Evolutionary conservation across 2,797 vertebrate species (phyloP).

Genomic region (Morus bassanus): DNA sequence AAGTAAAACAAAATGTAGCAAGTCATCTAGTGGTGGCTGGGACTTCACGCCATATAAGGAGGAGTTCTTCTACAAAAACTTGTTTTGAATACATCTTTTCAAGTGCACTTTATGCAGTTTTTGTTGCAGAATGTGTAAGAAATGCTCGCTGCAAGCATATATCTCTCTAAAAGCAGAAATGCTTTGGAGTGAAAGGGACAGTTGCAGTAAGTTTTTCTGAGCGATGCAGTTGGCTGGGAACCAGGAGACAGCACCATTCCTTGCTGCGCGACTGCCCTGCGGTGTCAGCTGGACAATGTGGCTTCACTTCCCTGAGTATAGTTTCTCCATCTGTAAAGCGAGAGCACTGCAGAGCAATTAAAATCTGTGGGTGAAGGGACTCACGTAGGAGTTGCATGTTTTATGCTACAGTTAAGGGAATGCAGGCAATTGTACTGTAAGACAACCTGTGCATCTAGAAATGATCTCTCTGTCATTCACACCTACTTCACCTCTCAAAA

Average conservation of each 20-base stretch:
- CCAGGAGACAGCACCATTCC: background rate
- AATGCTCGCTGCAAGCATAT: background rate
- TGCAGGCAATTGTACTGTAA: background rate
- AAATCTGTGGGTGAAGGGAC: background rate
- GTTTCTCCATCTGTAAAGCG: constrained; percentile 21
- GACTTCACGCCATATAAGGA: background rate
- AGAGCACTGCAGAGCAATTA: background rate
- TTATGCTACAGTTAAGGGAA: background rate
- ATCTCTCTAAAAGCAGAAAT: background rate
- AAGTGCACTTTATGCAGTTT: background rate
- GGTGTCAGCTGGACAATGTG: background rate
- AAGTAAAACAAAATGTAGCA: background rate
- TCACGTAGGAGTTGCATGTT: background rate
- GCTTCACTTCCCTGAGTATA: background rate
- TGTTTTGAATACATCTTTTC: background rate
- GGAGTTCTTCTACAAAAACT: background rate
- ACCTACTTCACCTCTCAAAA: background rate
- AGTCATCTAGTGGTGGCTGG: background rate
- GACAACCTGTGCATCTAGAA: background rate
- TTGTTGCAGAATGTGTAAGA: background rate
- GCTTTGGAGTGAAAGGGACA: background rate
- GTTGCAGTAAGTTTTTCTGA: background rate
- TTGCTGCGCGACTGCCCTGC: background rate
- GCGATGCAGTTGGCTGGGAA: background rate
- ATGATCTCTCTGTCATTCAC: constrained; percentile 11